These are phyloP conservation scores for Molossus molossus DNA, from an alignment of 2,797 vertebrate genomes.

Conservation along the genomic window DNA sequence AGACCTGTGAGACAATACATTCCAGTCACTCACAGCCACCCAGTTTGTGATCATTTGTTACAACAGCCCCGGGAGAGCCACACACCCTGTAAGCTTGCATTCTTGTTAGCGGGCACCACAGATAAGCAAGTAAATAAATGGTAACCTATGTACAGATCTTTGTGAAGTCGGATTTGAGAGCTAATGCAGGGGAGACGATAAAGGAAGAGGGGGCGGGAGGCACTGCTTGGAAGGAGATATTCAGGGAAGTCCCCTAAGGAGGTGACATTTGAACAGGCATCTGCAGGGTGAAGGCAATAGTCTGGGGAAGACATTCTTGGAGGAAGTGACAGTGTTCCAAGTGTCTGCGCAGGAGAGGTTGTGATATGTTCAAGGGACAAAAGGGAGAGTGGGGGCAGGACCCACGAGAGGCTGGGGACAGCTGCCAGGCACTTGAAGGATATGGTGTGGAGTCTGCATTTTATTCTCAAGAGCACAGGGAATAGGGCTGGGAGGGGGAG, in stretches of 20 bases:
- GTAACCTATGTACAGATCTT: accelerated
- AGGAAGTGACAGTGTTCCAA: background rate
- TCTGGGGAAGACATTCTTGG: background rate
- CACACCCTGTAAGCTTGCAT: background rate
- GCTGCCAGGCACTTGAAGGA: too few relatives aligned
- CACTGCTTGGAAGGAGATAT: too few relatives aligned
- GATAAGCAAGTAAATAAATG: background rate
- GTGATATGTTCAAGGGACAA: background rate
- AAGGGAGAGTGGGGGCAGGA: background rate
- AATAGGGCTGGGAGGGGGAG: background rate
- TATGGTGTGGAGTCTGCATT: accelerated
- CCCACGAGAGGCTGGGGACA: accelerated
- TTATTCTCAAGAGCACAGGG: background rate
- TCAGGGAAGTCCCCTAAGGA: too few relatives aligned
- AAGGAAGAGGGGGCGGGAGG: background rate
- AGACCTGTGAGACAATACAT: background rate
- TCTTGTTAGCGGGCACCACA: too few relatives aligned
- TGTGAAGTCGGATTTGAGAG: background rate
- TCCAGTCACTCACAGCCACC: background rate
- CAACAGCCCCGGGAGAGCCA: background rate
- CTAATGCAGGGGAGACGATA: accelerated
- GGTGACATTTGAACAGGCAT: background rate
- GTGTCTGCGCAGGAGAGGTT: background rate
- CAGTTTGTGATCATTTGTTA: background rate
- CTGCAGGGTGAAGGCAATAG: background rate